Base-by-base conservation (phyloP, 2,113 vertebrate species). In the Eonycteris spelaea region DNA sequence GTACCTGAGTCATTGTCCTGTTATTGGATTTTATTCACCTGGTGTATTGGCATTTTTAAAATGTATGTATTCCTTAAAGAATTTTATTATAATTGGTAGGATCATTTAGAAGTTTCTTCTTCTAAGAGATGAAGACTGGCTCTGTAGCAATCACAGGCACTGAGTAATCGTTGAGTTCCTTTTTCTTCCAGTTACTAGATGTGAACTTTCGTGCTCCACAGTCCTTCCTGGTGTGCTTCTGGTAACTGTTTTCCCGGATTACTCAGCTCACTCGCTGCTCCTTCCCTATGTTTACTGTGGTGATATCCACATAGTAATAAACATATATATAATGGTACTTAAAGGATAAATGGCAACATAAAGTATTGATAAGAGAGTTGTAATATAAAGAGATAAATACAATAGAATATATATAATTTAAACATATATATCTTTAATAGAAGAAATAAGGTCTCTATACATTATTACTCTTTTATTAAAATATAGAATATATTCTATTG, bases 381-480 rank as follows among this genome's bases (percentile, higher is more conserved):
- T 51, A 51, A 51, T 51, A 51, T 51, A 51, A 51, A 16, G 51
- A 51, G 51, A 51, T 51, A 51, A 51, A 5, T 16, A 51, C 15
- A 51, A 51, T 16, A 51, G 51, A 51, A n/a, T 43, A 67, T n/a
- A n/a, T 16, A 30, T 67, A 91, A 45, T 53, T 80, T 94, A 78
- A 79, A 65, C 3, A 51, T 15, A 51, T 40, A 68, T 61, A n/a
- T 86, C 48, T 80, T 59, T 83, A 93, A 33, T 28, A 79, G 65
- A 77, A 82, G 38, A 90, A 86, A 55, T 14, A 75, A 35, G 53
- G 1, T 14, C 8, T 16, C 5, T 65, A 38, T 51, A 15, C 48
- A 75, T 90, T 86, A 95, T 71, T 83, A 77, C 30, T 71, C n/a
- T 87, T 70, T 79, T 86, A 48, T 45, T 73, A 71, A 71, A 83